A percentile compares a stretch with the other conserved stretches of the same genome.
Evolutionary conservation across 1,140 invertebrate genomes (phyloP).

Genomic region (Polypedilum pembai): DNA sequence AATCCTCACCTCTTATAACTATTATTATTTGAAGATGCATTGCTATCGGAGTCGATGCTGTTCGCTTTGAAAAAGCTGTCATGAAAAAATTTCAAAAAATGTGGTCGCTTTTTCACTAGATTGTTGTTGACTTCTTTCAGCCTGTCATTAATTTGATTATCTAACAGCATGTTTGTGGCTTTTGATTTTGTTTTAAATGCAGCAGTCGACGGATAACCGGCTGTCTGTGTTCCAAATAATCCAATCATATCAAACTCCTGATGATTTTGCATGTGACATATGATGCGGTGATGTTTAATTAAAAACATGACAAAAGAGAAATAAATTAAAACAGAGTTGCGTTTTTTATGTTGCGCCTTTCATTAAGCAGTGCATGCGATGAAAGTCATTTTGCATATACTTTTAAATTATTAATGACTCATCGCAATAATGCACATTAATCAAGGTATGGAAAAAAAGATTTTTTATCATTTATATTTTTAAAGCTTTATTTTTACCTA

Average conservation of each 20-base stretch:
- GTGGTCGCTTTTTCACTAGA: slow-evolving; percentile 22
- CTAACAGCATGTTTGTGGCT: slow-evolving; percentile 21
- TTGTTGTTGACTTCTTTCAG: slow-evolving; percentile 25
- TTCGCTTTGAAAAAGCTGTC: slow-evolving; percentile 11
- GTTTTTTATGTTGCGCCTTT: too few species aligned
- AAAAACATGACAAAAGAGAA: too few species aligned
- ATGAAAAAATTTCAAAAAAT: slow-evolving; percentile 25
- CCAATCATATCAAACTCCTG: slow-evolving; percentile 25
- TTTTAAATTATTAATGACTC: too few species aligned
- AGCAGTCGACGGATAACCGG: slow-evolving; percentile 8
- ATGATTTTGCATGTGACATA: background rate
- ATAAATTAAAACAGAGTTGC: too few species aligned
- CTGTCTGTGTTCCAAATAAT: slow-evolving; percentile 10
- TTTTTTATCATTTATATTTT: too few species aligned
- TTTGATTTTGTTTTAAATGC: slow-evolving; percentile 25
- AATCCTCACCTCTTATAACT: background rate
- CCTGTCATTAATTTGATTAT: slow-evolving; percentile 26
- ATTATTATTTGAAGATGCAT: background rate
- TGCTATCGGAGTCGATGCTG: background rate
- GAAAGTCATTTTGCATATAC: too few species aligned
- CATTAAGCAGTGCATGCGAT: too few species aligned
- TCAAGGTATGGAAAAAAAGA: too few species aligned
- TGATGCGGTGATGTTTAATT: too few species aligned
- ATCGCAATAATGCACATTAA: too few species aligned
- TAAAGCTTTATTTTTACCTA: too few species aligned